A percentile compares a stretch with the other conserved stretches of the same genome.
phyloP scores from a whole-genome alignment of 2,797 vertebrate species.

The Sebastolobus alascanus region DNA sequence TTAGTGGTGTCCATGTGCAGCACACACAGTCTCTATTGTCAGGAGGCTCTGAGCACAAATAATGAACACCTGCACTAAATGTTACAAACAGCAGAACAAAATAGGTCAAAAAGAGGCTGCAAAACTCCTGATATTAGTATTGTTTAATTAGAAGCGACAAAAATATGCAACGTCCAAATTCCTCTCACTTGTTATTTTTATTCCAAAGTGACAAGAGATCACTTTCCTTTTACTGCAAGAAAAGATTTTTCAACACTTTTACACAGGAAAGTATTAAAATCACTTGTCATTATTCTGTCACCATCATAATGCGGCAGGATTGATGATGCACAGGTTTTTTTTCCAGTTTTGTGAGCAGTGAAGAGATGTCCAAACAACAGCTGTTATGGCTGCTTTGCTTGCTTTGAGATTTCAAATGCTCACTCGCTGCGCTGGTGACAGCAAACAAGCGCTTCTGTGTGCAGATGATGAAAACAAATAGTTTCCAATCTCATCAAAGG shows the following conservation, averaged over 20 bases:
- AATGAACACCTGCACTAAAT: conserved; percentile 62
- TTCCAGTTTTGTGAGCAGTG: conserved; percentile 49
- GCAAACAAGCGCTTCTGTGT: conserved; percentile 64
- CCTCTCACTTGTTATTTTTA: conserved; percentile 42
- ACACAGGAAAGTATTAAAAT: conserved; percentile 38
- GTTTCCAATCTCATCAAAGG: conserved; percentile 68
- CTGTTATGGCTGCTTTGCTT: conserved; percentile 63
- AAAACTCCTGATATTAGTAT: conserved; percentile 3
- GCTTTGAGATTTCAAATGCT: conserved; percentile 65
- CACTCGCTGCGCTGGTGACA: conserved; percentile 43
- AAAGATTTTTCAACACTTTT: conserved; percentile 5
- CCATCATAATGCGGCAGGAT: conserved; percentile 21
- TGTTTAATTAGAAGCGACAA: conserved; percentile 45
- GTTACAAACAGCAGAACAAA: conserved; percentile 57
- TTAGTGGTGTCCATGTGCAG: conserved; percentile 57
- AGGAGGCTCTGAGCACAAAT: conserved; percentile 44
- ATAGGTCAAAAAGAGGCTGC: conserved; percentile 50
- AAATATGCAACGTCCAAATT: conserved; percentile 34
- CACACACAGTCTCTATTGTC: conserved; percentile 48
- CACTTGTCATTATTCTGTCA: conserved; percentile 52
- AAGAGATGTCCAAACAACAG: conserved; percentile 67
- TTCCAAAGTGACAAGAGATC: conserved; percentile 39
- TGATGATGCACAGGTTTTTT: conserved; percentile 40
- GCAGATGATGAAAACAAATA: conserved; percentile 71
- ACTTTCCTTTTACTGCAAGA: conserved; percentile 6